Evolutionary conservation across 1,140 invertebrate genomes (phyloP), one percentile per base, ranked within the genome.

Genomic region (Zaprionus lachaisei): DNA sequence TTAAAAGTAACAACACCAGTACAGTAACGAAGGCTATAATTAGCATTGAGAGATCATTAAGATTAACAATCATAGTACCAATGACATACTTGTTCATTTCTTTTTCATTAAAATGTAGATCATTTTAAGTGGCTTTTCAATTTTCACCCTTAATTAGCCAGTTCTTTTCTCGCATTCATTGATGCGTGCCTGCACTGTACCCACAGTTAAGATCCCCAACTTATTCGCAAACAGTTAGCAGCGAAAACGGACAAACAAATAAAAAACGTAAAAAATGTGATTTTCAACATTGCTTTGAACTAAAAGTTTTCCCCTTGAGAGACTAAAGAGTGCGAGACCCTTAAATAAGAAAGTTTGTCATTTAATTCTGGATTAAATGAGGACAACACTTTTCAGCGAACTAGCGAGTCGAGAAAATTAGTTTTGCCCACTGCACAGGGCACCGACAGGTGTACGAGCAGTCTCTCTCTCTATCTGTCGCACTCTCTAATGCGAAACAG

Each of bases 321-420:
- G n/a, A 17, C n/a, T 47, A 9, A 47, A 47, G 41, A 47, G 41
- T 17, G 41, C 41, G 41, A 47, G 14, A 56, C 22, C 22, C 26
- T 56, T 56, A 26, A 56, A 56, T 56, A 26, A n/a, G 31, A 54
- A 70, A 62, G 15, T 70, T 70, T 62, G 15, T 37, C 67, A 69
- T 69, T 69, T 37, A 70, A 70, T 62, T 54, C 49, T 31, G 31
- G 67, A 62, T 54, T 54, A 47, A 24, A 37, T 56, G 34, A 24
- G 60, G 22, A 41, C 47, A 70, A 41, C 67, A 70, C 49, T 70
- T 62, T 54, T 7, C 22, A 47, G 3, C 54, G 26, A 56, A 31
- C 54, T 56, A 56, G 26, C 24, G 24, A 56, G 54, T 28, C 14
- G 54, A 56, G 54, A n/a, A 56, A 56, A 28, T 56, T 56, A 37